A percentile compares a stretch with the other conserved stretches of the same genome.
Evolutionary conservation across 2,113 vertebrate genomes (phyloP).

Genomic region (Heterotilapia buettikoferi): DNA sequence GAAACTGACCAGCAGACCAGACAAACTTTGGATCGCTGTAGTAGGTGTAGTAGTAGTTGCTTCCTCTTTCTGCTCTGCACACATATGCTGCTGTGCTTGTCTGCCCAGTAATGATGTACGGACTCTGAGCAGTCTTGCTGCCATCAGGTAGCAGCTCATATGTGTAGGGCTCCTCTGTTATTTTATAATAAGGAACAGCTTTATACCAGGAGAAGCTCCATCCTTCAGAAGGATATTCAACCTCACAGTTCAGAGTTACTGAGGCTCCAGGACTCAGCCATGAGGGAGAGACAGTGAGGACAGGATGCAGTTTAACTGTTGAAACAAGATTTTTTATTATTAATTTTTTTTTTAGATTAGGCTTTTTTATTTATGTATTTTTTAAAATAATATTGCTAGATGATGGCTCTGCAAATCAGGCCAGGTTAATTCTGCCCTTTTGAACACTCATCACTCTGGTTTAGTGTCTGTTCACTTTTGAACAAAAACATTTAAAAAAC

Average conservation of each 20-base stretch:
- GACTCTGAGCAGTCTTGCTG: background rate
- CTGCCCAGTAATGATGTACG: background rate
- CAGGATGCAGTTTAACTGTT: background rate
- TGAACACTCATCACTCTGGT: background rate
- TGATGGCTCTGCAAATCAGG: fast-evolving
- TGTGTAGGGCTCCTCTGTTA: background rate
- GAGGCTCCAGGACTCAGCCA: background rate
- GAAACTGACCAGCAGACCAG: background rate
- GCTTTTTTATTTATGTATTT: fast-evolving
- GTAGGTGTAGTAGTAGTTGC: background rate
- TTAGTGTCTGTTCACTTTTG: background rate
- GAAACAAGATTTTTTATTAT: background rate
- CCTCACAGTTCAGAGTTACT: background rate
- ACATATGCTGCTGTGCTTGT: background rate
- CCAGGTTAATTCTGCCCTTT: background rate
- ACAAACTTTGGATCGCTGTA: background rate
- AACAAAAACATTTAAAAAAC: background rate
- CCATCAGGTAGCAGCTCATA: background rate
- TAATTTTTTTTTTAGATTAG: background rate
- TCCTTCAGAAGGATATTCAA: background rate
- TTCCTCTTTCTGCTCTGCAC: background rate
- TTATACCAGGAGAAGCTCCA: background rate
- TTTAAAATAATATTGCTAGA: fast-evolving
- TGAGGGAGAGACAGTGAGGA: background rate
- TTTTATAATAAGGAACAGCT: background rate